phyloP scores from a whole-genome alignment of 1,140 invertebrate species.

The Drosophila micromelanica region DNA sequence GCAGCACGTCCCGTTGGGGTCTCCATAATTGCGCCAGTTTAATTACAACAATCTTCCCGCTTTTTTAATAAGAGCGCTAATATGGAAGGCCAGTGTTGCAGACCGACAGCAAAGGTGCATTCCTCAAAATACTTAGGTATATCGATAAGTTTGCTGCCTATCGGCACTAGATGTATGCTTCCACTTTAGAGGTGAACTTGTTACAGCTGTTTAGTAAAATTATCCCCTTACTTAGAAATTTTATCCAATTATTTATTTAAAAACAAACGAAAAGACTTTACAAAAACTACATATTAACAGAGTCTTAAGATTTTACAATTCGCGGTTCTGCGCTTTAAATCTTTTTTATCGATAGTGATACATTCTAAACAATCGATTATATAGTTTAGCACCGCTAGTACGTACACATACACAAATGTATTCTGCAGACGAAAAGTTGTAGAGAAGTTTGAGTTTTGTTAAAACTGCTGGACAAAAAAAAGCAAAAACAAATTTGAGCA shows the following conservation, averaged over 20 bases:
- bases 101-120: background rate
- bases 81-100: slow-evolving; percentile 17
- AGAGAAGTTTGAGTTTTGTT: slow-evolving; percentile 6
- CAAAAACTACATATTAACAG: background rate
- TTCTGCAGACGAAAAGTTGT: slow-evolving; percentile 24
- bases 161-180: background rate
- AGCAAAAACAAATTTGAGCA: slow-evolving; percentile 8
- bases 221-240: no score
- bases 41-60: slow-evolving; percentile 59
- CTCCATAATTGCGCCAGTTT: slow-evolving; percentile 58
- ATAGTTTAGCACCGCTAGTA: background rate
- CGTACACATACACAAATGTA: slow-evolving; percentile 28
- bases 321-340: background rate
- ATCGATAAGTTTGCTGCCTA: background rate
- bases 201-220: background rate
- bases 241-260: no score
- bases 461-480: slow-evolving; percentile 4
- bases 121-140: background rate
- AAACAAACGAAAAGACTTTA: background rate
- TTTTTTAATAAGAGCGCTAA: slow-evolving; percentile 58
- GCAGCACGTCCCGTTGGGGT: slow-evolving; percentile 57
- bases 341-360: background rate
- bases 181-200: background rate
- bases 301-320: no score
- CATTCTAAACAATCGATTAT: background rate